Percentiles rank a stretch among this genome's conserved stretches.
Evolutionary conservation across 2,797 vertebrate genomes (phyloP).

Genomic region (Mormyrops boulengeri): DNA sequence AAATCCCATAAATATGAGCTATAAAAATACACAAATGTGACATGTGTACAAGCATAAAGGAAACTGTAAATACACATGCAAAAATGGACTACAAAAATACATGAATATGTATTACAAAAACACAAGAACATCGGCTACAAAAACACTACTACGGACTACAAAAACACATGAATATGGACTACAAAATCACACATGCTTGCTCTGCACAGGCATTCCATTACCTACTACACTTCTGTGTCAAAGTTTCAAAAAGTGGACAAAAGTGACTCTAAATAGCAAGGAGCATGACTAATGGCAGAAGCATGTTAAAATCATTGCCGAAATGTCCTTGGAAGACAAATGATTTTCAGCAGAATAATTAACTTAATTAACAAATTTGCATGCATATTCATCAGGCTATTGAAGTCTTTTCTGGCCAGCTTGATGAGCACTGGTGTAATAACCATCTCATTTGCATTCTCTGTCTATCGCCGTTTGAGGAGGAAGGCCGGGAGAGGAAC

Average conservation of each 20-base stretch:
- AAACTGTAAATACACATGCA: background rate
- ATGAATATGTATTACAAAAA: background rate
- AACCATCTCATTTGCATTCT: slow-evolving; percentile 96
- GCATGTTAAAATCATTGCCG: slow-evolving; percentile 86
- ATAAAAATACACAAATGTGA: background rate
- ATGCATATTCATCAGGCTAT: slow-evolving; percentile 94
- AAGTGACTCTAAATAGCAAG: slow-evolving; percentile 82
- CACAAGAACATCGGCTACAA: background rate
- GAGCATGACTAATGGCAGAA: slow-evolving; percentile 84
- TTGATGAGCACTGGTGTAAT: slow-evolving; percentile 92
- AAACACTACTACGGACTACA: background rate
- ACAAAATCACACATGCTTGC: background rate
- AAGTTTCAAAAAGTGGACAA: slow-evolving; percentile 68
- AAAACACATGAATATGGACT: background rate
- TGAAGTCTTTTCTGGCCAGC: slow-evolving; percentile 90
- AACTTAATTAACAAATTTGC: slow-evolving; percentile 97
- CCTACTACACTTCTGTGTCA: slow-evolving; percentile 21
- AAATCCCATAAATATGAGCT: background rate
- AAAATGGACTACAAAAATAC: background rate
- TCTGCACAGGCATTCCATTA: slow-evolving; percentile 7
- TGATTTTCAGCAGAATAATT: slow-evolving; percentile 97
- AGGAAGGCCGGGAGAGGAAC: slow-evolving; percentile 41
- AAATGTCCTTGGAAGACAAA: slow-evolving; percentile 92
- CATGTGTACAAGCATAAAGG: background rate
- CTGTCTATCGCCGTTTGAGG: slow-evolving; percentile 81